Evolutionary conservation across 2,888 invertebrate species (phyloP).

Genomic region (Ophioninae sp.): DNA sequence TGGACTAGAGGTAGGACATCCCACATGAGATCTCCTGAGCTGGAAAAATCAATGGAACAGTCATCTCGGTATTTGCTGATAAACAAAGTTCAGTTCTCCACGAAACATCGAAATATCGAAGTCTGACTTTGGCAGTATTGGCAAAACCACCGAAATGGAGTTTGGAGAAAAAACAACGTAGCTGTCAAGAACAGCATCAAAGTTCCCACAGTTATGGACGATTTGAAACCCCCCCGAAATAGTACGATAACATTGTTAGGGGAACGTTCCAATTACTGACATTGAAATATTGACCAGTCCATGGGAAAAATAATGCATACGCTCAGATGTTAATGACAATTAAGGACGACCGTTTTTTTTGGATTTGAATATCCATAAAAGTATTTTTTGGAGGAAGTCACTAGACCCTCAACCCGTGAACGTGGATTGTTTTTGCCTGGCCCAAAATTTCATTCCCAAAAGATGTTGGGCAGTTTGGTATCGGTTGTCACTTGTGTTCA

Average conservation of each 20-base stretch:
- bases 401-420: too few species aligned
- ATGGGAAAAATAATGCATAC: background rate
- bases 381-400: constrained; percentile 19
- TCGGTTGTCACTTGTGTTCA: too few species aligned
- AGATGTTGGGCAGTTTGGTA: too few species aligned
- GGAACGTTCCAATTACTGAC: background rate
- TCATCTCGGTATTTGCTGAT: background rate
- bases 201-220: background rate
- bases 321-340: background rate
- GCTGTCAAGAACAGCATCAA: background rate
- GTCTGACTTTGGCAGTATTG: background rate
- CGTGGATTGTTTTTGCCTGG: too few species aligned
- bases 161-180: background rate
- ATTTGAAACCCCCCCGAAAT: background rate
- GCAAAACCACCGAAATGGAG: background rate
- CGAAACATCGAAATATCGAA: background rate
- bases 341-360: background rate
- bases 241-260: background rate
- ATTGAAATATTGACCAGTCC: background rate
- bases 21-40: background rate
- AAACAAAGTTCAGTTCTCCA: background rate
- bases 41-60: background rate
- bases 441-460: too few species aligned
- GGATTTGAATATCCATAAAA: background rate
- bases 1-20: background rate